Conservation (phyloP, 2,113 vertebrate species). For the Neopipo cinnamomea region DNA sequence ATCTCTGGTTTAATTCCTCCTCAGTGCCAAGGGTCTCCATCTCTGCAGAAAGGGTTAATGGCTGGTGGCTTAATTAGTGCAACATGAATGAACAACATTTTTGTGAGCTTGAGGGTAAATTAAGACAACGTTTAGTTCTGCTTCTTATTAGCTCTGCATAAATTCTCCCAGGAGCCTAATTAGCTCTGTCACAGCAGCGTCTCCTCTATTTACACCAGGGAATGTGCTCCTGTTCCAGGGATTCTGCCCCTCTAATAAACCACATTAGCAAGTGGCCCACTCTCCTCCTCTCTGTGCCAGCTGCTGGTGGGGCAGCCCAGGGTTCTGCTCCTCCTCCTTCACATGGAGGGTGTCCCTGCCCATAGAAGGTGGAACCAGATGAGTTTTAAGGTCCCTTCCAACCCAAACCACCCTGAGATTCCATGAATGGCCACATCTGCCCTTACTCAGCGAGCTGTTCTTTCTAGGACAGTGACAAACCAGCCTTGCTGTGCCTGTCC, state of each 20-base stretch:
- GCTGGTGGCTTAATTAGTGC: constrained; percentile 66
- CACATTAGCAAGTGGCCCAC: not conserved
- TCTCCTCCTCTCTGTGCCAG: not conserved
- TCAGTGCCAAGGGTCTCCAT: not conserved
- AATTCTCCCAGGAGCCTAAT: constrained; percentile 75
- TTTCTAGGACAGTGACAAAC: too few relatives aligned
- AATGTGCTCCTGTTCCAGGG: not conserved
- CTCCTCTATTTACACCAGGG: constrained; percentile 40
- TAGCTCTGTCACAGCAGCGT: constrained; percentile 66
- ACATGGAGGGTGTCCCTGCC: not conserved
- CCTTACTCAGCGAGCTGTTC: not conserved
- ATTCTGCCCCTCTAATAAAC: not conserved
- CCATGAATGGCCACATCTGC: not conserved
- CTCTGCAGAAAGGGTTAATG: constrained; percentile 60
- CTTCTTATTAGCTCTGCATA: constrained; percentile 72
- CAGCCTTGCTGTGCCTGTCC: too few relatives aligned
- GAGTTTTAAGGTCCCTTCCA: not conserved
- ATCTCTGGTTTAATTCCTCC: not conserved
- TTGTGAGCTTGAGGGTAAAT: constrained; percentile 68
- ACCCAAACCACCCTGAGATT: not conserved
- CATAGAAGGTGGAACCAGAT: not conserved
- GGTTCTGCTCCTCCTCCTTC: not conserved
- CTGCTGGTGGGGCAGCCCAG: accelerated
- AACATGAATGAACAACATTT: constrained; percentile 59
- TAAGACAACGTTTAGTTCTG: constrained; percentile 72